A percentile compares a stretch with the other conserved stretches of the same genome.
phyloP scores from a whole-genome alignment of 2,888 invertebrate species.

The Leucoma salicis region DNA sequence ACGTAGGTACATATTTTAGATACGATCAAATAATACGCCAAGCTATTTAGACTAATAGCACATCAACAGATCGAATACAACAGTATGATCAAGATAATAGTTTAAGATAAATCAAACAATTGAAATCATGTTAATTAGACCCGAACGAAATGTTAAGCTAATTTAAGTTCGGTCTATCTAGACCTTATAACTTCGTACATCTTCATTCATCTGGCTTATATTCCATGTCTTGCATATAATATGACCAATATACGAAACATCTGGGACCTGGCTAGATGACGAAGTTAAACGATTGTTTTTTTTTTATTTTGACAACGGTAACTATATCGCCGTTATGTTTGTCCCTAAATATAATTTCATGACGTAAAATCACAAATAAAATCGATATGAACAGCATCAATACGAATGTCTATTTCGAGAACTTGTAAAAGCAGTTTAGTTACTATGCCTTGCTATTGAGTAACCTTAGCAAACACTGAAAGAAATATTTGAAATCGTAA shows the following conservation, averaged over 20 bases:
- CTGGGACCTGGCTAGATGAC: too few relatives aligned
- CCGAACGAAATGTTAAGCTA: slow-evolving; percentile 3
- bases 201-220: too few relatives aligned
- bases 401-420: slow-evolving; percentile 58
- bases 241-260: too few relatives aligned
- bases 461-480: slow-evolving; percentile 49
- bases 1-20: slow-evolving; percentile 9
- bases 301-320: too few relatives aligned
- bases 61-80: background rate
- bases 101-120: slow-evolving; percentile 11
- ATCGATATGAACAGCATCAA: slow-evolving; percentile 50
- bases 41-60: background rate
- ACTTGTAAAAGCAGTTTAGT: slow-evolving; percentile 66
- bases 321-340: slow-evolving; percentile 38
- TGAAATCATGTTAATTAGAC: slow-evolving; percentile 3
- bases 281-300: too few relatives aligned
- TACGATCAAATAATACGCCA: background rate
- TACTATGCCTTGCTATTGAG: slow-evolving; percentile 62
- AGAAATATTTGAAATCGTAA: slow-evolving; percentile 51
- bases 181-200: too few relatives aligned
- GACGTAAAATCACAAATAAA: slow-evolving; percentile 50
- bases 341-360: slow-evolving; percentile 45
- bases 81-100: slow-evolving; percentile 5
- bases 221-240: too few relatives aligned
- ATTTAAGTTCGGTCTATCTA: slow-evolving; percentile 4